Percentiles rank a stretch among this genome's conserved stretches.
Evolutionary conservation across 2,113 vertebrate genomes (phyloP).

Genomic region (Numenius arquata): DNA sequence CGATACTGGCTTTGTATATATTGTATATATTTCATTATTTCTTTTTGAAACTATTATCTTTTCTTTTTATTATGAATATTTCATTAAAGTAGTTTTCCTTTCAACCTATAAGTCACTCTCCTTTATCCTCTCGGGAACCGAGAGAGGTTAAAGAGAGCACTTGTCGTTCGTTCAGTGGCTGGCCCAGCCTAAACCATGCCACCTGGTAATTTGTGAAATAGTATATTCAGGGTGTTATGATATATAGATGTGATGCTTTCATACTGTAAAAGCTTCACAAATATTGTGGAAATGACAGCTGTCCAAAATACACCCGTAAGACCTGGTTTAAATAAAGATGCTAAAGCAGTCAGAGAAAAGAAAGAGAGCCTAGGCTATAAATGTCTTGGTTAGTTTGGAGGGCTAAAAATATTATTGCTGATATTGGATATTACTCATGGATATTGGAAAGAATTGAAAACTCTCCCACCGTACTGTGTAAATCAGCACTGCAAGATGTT

Average conservation of each 20-base stretch:
- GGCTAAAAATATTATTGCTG: neutral
- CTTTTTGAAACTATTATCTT: neutral
- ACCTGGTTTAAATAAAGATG: neutral
- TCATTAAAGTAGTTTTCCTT: neutral
- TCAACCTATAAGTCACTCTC: no score
- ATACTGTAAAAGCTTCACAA: neutral
- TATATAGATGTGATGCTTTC: neutral
- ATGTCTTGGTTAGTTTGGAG: neutral
- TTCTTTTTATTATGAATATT: neutral
- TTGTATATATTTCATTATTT: neutral
- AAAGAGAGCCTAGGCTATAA: neutral
- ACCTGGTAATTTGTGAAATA: neutral
- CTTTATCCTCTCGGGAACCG: neutral
- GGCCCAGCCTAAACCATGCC: neutral
- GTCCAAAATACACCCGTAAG: neutral
- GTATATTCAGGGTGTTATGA: neutral
- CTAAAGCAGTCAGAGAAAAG: neutral
- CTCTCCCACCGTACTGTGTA: neutral
- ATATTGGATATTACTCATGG: neutral
- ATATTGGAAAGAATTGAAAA: neutral
- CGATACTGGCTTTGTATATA: neutral
- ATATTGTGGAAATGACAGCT: neutral
- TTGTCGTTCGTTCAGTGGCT: neutral
- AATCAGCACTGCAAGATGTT: neutral
- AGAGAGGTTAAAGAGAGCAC: neutral